Evolutionary conservation across 2,797 vertebrate genomes (phyloP).

Genomic region (Euphonia xanthogaster): DNA sequence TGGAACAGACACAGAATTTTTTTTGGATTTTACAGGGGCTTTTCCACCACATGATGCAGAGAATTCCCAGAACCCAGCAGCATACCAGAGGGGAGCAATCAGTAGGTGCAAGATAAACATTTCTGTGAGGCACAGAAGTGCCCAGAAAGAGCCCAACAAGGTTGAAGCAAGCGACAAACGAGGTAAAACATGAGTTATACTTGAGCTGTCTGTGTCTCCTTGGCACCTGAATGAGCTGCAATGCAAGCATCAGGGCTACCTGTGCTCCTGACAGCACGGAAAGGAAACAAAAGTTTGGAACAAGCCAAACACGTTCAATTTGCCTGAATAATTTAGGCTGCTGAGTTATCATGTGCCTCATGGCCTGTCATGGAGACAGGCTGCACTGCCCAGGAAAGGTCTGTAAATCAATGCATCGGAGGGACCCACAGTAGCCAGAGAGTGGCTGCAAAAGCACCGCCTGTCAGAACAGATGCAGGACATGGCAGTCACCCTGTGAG

Average conservation of each 20-base stretch:
- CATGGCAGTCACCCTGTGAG: neutral
- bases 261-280: slow-evolving; percentile 34
- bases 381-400: slow-evolving; percentile 12
- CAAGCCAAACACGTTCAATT: slow-evolving; percentile 52
- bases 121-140: neutral
- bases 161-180: neutral
- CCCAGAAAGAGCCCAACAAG: neutral
- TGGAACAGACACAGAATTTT: neutral
- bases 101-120: neutral
- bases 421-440: slow-evolving; percentile 6
- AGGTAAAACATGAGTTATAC: neutral
- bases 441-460: neutral
- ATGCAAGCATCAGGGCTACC: slow-evolving; percentile 3
- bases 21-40: neutral
- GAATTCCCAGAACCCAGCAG: neutral
- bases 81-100: neutral
- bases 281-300: slow-evolving; percentile 51
- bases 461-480: slow-evolving; percentile 11
- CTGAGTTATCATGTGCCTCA: slow-evolving; percentile 44
- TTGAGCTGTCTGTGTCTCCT: neutral
- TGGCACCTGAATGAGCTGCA: neutral
- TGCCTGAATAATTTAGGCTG: slow-evolving; percentile 51
- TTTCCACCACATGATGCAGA: neutral
- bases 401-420: slow-evolving; percentile 44
- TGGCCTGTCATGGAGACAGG: slow-evolving; percentile 20